These are phyloP conservation scores for Gasterosteus nipponicus DNA, from an alignment of 2,113 vertebrate genomes.

Conservation along the genomic window DNA sequence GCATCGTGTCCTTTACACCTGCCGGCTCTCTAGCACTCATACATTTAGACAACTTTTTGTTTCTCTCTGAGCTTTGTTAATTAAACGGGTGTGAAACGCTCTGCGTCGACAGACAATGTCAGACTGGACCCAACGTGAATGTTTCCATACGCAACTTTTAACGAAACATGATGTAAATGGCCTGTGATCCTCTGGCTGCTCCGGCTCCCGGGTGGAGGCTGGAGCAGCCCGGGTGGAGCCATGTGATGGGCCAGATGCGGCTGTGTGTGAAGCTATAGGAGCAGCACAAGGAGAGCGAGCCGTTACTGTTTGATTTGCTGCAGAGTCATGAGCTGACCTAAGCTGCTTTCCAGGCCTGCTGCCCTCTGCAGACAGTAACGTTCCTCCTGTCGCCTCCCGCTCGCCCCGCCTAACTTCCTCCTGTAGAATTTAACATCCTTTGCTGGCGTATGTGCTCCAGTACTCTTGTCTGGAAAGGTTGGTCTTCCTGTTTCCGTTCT, in stretches of 20 bases:
- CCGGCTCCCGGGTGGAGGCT: background rate
- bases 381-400: slow-evolving; percentile 15
- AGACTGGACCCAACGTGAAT: background rate
- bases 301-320: slow-evolving; percentile 37
- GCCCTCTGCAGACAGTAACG: slow-evolving; percentile 23
- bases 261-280: slow-evolving; percentile 10
- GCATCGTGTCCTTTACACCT: background rate
- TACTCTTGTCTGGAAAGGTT: slow-evolving; percentile 42
- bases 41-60: background rate
- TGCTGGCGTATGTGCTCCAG: slow-evolving; percentile 35
- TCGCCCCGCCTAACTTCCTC: slow-evolving; percentile 36
- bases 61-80: background rate
- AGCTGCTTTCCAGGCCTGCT: slow-evolving; percentile 54
- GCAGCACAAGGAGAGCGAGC: slow-evolving; percentile 11
- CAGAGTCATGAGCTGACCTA: slow-evolving; percentile 60
- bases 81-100: background rate
- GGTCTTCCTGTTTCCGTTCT: slow-evolving; percentile 64
- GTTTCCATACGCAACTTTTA: background rate
- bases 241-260: slow-evolving; percentile 1
- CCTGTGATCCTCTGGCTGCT: slow-evolving; percentile 5
- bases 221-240: background rate
- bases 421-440: slow-evolving; percentile 38
- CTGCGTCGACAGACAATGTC: slow-evolving; percentile 2
- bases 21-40: background rate
- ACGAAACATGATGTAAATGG: background rate